phyloP scores from a whole-genome alignment of 2,113 vertebrate species.

The Balaeniceps rex region DNA sequence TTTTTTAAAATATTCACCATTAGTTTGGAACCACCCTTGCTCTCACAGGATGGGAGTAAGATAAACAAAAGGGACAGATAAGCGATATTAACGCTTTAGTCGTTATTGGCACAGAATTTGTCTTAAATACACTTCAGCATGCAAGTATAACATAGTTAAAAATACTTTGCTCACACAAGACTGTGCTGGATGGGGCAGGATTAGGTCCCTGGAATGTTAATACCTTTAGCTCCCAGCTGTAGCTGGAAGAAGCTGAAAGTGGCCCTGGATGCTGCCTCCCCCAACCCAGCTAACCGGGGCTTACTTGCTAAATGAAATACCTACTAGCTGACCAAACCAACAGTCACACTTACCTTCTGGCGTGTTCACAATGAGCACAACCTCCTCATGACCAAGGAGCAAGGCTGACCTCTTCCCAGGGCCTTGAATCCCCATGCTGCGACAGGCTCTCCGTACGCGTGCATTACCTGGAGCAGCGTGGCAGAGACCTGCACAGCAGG shows the following conservation, averaged over 20 bases:
- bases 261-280: background rate
- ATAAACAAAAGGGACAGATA: background rate
- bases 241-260: background rate
- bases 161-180: background rate
- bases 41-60: background rate
- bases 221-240: background rate
- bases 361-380: background rate
- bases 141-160: background rate
- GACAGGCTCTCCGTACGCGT: fast-evolving
- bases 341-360: fast-evolving
- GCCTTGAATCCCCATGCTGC: fast-evolving
- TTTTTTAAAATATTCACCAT: background rate
- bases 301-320: background rate
- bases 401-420: background rate
- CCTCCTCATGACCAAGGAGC: background rate
- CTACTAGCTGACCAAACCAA: background rate
- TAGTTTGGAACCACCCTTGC: background rate
- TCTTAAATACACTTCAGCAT: background rate
- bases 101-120: background rate
- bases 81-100: background rate
- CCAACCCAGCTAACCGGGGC: background rate
- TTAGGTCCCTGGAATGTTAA: slow-evolving; percentile 45
- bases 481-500: background rate
- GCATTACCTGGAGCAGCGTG: background rate
- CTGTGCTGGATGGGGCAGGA: background rate